These are phyloP conservation scores for Drosophila birchii DNA, from an alignment of 2,888 invertebrate species.

Conservation along the genomic window DNA sequence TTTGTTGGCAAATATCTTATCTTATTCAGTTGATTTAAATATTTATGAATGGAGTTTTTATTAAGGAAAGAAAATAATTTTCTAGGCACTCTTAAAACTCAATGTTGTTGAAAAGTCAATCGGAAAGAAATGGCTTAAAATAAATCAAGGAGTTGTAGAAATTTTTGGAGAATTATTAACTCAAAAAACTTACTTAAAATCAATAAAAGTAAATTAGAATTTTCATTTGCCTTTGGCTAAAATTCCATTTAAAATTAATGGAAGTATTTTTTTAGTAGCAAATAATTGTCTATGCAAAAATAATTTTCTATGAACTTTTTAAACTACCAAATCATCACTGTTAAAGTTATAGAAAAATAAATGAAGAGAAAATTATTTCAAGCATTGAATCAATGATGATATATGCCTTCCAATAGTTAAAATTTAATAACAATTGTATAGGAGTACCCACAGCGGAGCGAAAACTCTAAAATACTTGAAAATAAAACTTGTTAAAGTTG, in stretches of 20 bases:
- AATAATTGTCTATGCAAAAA: neutral
- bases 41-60: neutral
- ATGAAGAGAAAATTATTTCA: neutral
- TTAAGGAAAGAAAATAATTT: too few species aligned
- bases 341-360: neutral
- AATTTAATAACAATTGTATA: constrained; percentile 27
- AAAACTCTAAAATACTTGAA: neutral
- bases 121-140: neutral
- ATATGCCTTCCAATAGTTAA: neutral
- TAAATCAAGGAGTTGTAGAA: too few species aligned
- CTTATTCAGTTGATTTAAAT: neutral
- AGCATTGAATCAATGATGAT: neutral
- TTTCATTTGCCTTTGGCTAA: too few species aligned
- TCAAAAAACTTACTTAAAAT: too few species aligned
- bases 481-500: neutral
- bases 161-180: too few species aligned
- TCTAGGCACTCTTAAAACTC: neutral
- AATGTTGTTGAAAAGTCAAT: neutral
- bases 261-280: too few species aligned
- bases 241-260: too few species aligned
- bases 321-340: neutral
- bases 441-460: neutral
- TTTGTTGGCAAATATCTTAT: too few species aligned
- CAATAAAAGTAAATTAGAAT: too few species aligned
- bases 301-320: neutral